Conservation (phyloP, 2,888 invertebrate species). For the Caradrina kadenii region DNA sequence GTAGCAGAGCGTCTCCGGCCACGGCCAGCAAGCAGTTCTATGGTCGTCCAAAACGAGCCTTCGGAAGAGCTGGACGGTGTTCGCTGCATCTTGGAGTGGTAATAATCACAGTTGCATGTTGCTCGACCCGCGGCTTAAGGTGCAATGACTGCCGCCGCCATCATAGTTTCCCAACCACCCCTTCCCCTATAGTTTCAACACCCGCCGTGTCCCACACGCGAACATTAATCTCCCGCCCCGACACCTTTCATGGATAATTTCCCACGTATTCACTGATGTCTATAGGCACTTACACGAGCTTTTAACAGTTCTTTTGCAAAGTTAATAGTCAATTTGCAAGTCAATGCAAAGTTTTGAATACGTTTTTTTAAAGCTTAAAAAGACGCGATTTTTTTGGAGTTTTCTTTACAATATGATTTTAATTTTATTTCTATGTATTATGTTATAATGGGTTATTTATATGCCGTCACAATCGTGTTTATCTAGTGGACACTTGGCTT, state of each 20-base stretch:
- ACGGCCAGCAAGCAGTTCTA: constrained; percentile 90
- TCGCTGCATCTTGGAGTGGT: constrained; percentile 78
- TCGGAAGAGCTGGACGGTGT: constrained; percentile 85
- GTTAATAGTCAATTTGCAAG: constrained; percentile 54
- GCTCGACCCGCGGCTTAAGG: constrained; percentile 79
- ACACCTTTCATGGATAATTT: constrained; percentile 80
- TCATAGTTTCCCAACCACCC: constrained; percentile 72
- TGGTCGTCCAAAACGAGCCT: constrained; percentile 91
- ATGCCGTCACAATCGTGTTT: constrained; percentile 34
- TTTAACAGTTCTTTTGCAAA: constrained; percentile 69
- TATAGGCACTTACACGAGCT: constrained; percentile 69
- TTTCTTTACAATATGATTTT: constrained; percentile 2
- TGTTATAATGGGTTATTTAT: not conserved
- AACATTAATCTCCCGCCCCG: constrained; percentile 84
- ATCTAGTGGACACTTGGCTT: constrained; percentile 65
- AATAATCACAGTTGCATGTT: constrained; percentile 76
- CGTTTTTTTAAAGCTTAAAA: constrained; percentile 18
- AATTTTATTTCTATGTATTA: not conserved
- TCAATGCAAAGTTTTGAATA: constrained; percentile 34
- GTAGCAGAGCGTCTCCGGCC: constrained; percentile 87
- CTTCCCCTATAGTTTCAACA: constrained; percentile 82
- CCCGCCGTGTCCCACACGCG: constrained; percentile 85
- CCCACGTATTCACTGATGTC: constrained; percentile 70
- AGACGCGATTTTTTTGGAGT: constrained; percentile 4
- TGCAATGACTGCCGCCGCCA: constrained; percentile 88